These are phyloP conservation scores for Centruroides sculpturatus DNA, from an alignment of 1,140 invertebrate species.

Conservation along the genomic window DNA sequence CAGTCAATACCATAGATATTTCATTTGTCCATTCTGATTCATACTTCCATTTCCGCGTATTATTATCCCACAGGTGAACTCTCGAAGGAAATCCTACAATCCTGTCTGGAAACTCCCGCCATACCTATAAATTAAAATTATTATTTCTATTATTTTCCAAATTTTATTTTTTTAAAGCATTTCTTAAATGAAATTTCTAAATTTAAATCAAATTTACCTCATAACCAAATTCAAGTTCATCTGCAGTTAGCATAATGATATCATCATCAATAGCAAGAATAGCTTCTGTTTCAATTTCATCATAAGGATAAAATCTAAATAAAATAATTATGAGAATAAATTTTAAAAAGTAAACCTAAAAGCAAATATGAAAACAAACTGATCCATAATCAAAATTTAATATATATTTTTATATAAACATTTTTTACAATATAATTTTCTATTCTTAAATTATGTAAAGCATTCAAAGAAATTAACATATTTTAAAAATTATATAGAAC, in stretches of 20 bases:
- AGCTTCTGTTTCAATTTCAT: slow-evolving; percentile 84
- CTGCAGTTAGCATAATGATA: slow-evolving; percentile 82
- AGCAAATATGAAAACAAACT: not conserved
- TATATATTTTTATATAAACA: not conserved
- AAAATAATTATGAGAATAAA: not conserved
- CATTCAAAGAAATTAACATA: too few species aligned
- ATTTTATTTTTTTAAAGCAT: too few species aligned
- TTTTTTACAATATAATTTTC: too few species aligned
- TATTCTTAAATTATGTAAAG: too few species aligned
- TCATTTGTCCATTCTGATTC: slow-evolving; percentile 91
- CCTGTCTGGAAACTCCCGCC: slow-evolving; percentile 83
- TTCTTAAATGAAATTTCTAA: too few species aligned
- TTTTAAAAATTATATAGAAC: too few species aligned
- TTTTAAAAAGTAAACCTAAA: not conserved
- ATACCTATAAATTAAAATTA: slow-evolving; percentile 46
- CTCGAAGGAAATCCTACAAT: slow-evolving; percentile 83
- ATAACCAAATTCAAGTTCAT: slow-evolving; percentile 83
- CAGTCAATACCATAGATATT: slow-evolving; percentile 82
- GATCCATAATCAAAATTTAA: not conserved
- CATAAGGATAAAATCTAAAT: slow-evolving; percentile 63
- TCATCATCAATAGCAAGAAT: slow-evolving; percentile 85
- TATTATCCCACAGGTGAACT: slow-evolving; percentile 78
- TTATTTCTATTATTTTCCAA: too few species aligned
- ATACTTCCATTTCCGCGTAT: slow-evolving; percentile 66
- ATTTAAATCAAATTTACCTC: slow-evolving; percentile 31